Conservation (phyloP, 1,140 invertebrate species). For the Tyrophagus putrescentiae region DNA sequence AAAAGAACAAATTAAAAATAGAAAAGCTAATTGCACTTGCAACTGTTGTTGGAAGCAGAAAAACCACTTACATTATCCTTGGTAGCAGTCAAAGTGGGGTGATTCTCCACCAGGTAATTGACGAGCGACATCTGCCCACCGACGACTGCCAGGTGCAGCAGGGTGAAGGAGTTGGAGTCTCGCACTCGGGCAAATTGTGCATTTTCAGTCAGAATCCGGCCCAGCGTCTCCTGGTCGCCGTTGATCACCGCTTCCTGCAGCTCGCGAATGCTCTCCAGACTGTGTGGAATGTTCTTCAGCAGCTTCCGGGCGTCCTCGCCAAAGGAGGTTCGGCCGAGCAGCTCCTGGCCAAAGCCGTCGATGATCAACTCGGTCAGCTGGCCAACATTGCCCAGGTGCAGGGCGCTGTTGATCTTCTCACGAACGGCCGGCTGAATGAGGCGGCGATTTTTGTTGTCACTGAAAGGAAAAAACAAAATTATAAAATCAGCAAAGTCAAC, state of each 20-base stretch:
- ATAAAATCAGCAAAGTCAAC: too few relatives aligned
- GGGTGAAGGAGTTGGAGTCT: slow-evolving; percentile 32
- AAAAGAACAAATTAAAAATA: background rate
- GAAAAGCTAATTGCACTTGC: background rate
- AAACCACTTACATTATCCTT: slow-evolving; percentile 26
- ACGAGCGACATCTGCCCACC: slow-evolving; percentile 25
- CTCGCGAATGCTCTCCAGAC: slow-evolving; percentile 32
- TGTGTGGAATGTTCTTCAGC: slow-evolving; percentile 30
- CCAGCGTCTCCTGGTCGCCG: slow-evolving; percentile 31
- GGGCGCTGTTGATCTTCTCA: slow-evolving; percentile 29
- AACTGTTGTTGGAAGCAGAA: background rate
- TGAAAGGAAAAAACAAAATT: background rate
- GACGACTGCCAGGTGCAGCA: slow-evolving; percentile 31
- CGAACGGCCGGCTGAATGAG: slow-evolving; percentile 18
- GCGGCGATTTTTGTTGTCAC: background rate
- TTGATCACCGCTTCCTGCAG: slow-evolving; percentile 33
- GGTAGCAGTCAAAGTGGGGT: slow-evolving; percentile 15
- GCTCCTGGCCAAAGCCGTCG: slow-evolving; percentile 35
- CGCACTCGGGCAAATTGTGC: slow-evolving; percentile 31
- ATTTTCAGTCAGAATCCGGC: slow-evolving; percentile 29
- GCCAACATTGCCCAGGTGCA: slow-evolving; percentile 34
- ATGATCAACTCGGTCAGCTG: slow-evolving; percentile 36
- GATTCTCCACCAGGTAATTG: slow-evolving; percentile 26
- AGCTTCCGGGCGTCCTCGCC: slow-evolving; percentile 35
- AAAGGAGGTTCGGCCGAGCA: slow-evolving; percentile 35